Percentiles rank a stretch among this genome's conserved stretches.
These are phyloP conservation scores for Thalpophila matura DNA, from an alignment of 2,888 invertebrate species.

Conservation along the genomic window DNA sequence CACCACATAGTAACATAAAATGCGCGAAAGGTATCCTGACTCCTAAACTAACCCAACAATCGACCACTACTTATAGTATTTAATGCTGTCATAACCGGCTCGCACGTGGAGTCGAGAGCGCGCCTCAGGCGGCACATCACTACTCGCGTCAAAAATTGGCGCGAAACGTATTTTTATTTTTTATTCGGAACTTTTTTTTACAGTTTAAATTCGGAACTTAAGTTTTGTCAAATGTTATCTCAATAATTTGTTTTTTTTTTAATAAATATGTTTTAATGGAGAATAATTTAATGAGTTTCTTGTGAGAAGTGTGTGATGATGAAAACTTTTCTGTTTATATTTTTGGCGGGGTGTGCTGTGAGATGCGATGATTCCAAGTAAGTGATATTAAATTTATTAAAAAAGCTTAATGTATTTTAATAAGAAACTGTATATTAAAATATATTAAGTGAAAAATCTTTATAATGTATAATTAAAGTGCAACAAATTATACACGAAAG, in stretches of 20 bases:
- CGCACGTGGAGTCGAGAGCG: slow-evolving; percentile 70
- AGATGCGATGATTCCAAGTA: slow-evolving; percentile 81
- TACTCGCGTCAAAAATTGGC: slow-evolving; percentile 69
- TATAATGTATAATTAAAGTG: no score
- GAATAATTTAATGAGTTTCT: slow-evolving; percentile 35
- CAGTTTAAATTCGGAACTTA: slow-evolving; percentile 2
- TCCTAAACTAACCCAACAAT: slow-evolving; percentile 42
- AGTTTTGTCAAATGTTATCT: background rate
- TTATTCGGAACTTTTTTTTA: slow-evolving; percentile 19
- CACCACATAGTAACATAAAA: slow-evolving; percentile 25
- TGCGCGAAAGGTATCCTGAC: slow-evolving; percentile 20
- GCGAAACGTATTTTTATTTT: slow-evolving; percentile 57
- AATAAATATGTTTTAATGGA: slow-evolving; percentile 26
- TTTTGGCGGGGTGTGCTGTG: slow-evolving; percentile 80
- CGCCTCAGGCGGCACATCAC: slow-evolving; percentile 62
- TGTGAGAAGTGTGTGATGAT: slow-evolving; percentile 64
- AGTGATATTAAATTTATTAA: slow-evolving; percentile 45
- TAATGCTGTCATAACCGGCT: slow-evolving; percentile 68
- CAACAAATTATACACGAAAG: no score
- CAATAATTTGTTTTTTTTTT: slow-evolving; percentile 1
- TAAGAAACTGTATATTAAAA: background rate
- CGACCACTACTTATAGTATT: slow-evolving; percentile 64
- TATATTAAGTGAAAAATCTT: no score
- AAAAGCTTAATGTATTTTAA: no score
- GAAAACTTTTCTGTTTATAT: slow-evolving; percentile 73